Evolutionary conservation across 2,113 vertebrate species (phyloP), one percentile per base, ranked within the genome.

Genomic region (Nanorana parkeri): DNA sequence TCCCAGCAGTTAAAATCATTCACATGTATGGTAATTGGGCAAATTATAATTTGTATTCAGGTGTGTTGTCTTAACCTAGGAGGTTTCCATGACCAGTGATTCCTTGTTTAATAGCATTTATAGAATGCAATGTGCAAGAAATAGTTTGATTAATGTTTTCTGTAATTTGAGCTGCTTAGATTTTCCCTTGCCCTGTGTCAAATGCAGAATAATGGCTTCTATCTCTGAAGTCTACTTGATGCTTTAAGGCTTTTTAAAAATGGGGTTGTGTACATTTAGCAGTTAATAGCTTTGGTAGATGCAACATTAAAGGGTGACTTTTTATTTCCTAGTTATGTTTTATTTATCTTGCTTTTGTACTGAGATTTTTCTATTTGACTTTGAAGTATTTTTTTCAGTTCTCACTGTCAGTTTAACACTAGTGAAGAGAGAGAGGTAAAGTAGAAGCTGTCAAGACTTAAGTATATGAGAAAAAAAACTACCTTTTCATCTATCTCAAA

Each of bases 111-210:
- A 85, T 88, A 88, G 87, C 88, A 90, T 89, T 88, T 87, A 79
- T 71, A 84, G 73, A 86, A 81, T 86, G 85, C 83, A 76, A 85
- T 80, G 67, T 77, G 84, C 86, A 88, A 80, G 66, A 86, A 58
- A 86, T 88, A 85, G 82, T 85, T 84, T 86, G 85, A 89, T 89
- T 88, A 88, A 88, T 88, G 84, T 84, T 81, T 88, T 88, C 74
- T 83, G 81, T 8, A 88, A 87, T 88, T 24, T 3, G 83, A 84
- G 85, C 88, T 86, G 87, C 85, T 85, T 87, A 85, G 81, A 86
- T 81, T 83, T 85, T 89, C 88, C 84, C 85, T 84, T 89, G 86
- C 81, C 86, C 88, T 88, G 83, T 89, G 85, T 88, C 89, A 89
- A 66, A 85, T 78, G 73, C 84, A 79, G 75, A 78, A 81, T 74